Conservation (phyloP, 2,113 vertebrate species). For the Atrichornis clamosus region DNA sequence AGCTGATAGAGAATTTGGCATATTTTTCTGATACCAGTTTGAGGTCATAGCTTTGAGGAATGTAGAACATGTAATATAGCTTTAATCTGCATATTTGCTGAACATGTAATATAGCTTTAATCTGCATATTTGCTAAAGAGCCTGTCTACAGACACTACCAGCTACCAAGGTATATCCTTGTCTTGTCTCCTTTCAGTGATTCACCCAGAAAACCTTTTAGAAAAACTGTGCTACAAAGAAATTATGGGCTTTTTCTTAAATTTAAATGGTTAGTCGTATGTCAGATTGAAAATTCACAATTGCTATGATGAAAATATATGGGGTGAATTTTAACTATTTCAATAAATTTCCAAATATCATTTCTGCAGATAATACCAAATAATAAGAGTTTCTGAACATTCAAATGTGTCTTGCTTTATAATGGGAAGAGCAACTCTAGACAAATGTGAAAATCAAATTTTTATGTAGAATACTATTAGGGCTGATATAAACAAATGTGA, state of each 20-base stretch:
- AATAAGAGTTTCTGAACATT: background rate
- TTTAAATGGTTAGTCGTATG: background rate
- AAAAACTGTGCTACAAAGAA: background rate
- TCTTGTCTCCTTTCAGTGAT: background rate
- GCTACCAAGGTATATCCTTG: background rate
- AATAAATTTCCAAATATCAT: background rate
- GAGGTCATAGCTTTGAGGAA: background rate
- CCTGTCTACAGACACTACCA: background rate
- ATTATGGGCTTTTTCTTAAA: background rate
- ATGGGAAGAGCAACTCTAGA: background rate
- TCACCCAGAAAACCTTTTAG: background rate
- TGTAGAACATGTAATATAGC: background rate
- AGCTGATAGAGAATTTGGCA: background rate
- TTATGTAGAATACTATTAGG: background rate
- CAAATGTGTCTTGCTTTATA: background rate
- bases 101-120: background rate
- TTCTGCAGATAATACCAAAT: background rate
- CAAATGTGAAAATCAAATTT: background rate
- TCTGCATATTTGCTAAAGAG: background rate
- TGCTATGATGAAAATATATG: background rate
- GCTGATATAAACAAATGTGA: background rate
- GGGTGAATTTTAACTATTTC: background rate
- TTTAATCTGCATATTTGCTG: background rate
- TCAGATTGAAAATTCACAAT: background rate
- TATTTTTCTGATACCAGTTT: background rate